Conservation (phyloP, 53 echinoderm and acorn worm species). For the Echinarachnius parma region DNA sequence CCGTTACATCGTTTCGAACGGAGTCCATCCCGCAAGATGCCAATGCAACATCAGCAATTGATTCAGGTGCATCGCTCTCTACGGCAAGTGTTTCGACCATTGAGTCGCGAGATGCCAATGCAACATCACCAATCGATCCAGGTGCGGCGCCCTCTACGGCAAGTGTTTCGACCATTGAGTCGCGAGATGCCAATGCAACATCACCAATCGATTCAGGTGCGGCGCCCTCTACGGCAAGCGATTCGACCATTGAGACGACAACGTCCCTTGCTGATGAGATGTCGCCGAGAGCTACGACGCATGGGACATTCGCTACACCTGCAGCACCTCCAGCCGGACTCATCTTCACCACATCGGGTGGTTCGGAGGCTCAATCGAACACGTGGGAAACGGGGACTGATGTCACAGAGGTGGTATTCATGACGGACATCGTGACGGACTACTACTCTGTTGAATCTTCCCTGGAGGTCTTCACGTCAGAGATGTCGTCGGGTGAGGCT, state of each 20-base stretch:
- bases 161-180: background rate
- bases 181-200: no score
- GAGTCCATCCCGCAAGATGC: no score
- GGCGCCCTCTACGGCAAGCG: no score
- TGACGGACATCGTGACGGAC: conserved; percentile 9
- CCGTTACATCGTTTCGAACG: no score
- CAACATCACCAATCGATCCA: no score
- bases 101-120: no score
- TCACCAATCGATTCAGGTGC: no score
- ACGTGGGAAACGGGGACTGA: background rate
- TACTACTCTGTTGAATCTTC: conserved; percentile 3
- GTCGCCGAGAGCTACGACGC: conserved; percentile 4
- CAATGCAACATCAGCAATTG: no score
- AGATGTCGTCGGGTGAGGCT: conserved; percentile 1
- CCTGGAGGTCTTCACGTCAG: conserved; percentile 6
- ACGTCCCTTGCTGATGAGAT: background rate
- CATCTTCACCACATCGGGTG: background rate
- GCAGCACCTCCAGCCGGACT: conserved; percentile 3
- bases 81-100: no score
- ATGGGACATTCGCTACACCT: background rate
- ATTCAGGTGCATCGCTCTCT: no score
- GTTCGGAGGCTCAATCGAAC: background rate
- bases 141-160: conserved; percentile 20
- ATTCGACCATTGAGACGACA: conserved; percentile 2
- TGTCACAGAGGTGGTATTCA: background rate